Conservation (phyloP, 2,888 invertebrate species). For the Chrysolina americana region DNA sequence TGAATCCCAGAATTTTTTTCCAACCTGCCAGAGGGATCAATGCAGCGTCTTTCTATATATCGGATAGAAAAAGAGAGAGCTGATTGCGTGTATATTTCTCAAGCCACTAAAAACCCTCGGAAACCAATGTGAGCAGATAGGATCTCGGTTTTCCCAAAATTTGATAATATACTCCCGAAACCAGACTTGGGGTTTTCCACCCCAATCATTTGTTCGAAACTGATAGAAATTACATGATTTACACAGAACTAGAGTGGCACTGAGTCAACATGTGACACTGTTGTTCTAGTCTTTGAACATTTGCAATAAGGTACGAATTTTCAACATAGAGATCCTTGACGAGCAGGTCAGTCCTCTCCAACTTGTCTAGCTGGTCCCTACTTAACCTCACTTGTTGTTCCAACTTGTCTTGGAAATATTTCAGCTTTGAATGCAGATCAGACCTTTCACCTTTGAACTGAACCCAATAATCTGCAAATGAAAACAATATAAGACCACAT, state of each 20-base stretch:
- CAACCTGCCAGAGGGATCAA: too few relatives aligned
- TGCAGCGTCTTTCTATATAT: too few relatives aligned
- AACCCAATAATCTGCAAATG: conserved; percentile 71
- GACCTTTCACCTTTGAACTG: conserved; percentile 73
- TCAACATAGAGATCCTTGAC: conserved; percentile 89
- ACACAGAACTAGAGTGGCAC: conserved; percentile 62
- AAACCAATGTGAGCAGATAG: neutral
- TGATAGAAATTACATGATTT: conserved; percentile 28
- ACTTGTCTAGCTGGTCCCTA: conserved; percentile 76
- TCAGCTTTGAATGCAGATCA: conserved; percentile 72
- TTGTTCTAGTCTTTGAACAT: conserved; percentile 74
- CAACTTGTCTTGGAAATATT: conserved; percentile 72
- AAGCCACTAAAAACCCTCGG: neutral
- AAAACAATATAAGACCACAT: neutral
- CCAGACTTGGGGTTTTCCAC: neutral
- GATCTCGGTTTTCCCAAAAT: neutral
- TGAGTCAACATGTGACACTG: conserved; percentile 71
- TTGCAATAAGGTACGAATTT: conserved; percentile 83
- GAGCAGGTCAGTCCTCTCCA: conserved; percentile 81
- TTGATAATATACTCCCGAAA: neutral
- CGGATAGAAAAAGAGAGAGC: too few relatives aligned
- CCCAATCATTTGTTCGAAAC: neutral
- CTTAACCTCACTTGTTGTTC: conserved; percentile 72
- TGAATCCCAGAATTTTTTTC: too few relatives aligned
- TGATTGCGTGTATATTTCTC: too few relatives aligned